Evolutionary conservation across 2,888 invertebrate species (phyloP).

Genomic region (Isotomurus palustris): DNA sequence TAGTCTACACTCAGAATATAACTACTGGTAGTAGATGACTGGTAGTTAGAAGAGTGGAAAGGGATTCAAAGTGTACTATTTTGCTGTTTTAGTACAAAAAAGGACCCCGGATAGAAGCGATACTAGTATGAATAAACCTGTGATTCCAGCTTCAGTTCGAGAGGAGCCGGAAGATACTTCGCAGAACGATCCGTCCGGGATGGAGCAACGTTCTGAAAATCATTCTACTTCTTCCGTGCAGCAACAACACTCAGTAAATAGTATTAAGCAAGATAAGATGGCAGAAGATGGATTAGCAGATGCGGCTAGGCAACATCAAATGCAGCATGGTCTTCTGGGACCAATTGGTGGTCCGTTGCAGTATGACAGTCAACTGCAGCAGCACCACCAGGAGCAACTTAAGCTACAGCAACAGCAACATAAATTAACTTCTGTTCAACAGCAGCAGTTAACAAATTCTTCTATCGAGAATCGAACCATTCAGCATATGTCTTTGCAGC

Average conservation of each 20-base stretch:
- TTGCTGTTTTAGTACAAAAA: constrained; percentile 43
- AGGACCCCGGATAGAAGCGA: constrained; percentile 44
- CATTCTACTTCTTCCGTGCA: not conserved
- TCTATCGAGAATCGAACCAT: not conserved
- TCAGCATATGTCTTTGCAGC: not conserved
- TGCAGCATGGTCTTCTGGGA: too few relatives aligned
- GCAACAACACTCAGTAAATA: not conserved
- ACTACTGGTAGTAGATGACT: not conserved
- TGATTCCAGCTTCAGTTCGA: constrained; percentile 41
- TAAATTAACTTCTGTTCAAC: constrained; percentile 6
- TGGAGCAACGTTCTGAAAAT: not conserved
- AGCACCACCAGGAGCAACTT: constrained; percentile 1
- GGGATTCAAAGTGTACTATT: not conserved
- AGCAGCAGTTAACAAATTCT: constrained; percentile 5
- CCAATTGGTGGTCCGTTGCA: too few relatives aligned
- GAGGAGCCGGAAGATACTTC: constrained; percentile 37
- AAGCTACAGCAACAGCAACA: constrained; percentile 16
- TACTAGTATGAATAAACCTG: constrained; percentile 32
- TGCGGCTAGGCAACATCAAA: too few relatives aligned
- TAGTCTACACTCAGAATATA: not conserved
- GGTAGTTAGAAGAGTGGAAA: not conserved
- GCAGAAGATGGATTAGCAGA: not conserved
- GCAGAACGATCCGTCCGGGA: constrained; percentile 14
- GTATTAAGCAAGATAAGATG: constrained; percentile 3
- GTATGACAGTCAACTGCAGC: not conserved